Evolutionary conservation across 2,797 vertebrate genomes (phyloP).

Genomic region (Gymnoscopelus microlampas): DNA sequence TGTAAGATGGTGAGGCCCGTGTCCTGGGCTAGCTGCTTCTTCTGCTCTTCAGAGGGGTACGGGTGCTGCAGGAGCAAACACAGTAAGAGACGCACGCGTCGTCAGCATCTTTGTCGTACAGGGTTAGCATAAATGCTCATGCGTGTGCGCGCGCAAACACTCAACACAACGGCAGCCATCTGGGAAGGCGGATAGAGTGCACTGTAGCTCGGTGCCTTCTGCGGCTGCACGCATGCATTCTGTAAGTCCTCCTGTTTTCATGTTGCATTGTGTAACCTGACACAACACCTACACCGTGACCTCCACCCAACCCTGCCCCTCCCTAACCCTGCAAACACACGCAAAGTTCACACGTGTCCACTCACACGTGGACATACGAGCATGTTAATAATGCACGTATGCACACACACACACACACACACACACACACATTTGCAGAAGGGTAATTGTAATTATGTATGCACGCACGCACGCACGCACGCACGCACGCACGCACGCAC

Average conservation of each 20-base stretch:
- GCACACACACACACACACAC: slow-evolving; percentile 20
- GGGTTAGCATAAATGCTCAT: slow-evolving; percentile 44
- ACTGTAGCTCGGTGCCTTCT: too few species aligned
- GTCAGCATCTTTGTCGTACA: slow-evolving; percentile 49
- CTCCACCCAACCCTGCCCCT: slow-evolving; percentile 67
- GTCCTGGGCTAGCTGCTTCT: slow-evolving; percentile 99
- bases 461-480: too few species aligned
- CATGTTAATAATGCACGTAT: slow-evolving; percentile 4
- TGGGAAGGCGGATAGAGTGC: too few species aligned
- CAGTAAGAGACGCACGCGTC: slow-evolving; percentile 45
- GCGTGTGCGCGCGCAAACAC: slow-evolving; percentile 7
- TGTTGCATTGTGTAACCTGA: slow-evolving; percentile 68
- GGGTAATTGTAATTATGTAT: too few species aligned
- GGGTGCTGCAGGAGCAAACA: slow-evolving; percentile 92
- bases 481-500: too few species aligned
- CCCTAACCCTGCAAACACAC: slow-evolving; percentile 60
- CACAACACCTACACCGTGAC: slow-evolving; percentile 69
- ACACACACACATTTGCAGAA: too few species aligned
- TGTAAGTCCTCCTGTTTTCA: slow-evolving; percentile 34
- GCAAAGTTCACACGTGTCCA: slow-evolving; percentile 48
- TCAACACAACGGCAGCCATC: too few species aligned
- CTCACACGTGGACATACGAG: slow-evolving; percentile 30
- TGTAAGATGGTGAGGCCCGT: slow-evolving; percentile 99
- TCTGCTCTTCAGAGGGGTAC: slow-evolving; percentile 99
- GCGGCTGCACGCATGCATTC: slow-evolving; percentile 9